Conservation (phyloP, 2,113 vertebrate genomes). For the Chrysochloris asiatica region DNA sequence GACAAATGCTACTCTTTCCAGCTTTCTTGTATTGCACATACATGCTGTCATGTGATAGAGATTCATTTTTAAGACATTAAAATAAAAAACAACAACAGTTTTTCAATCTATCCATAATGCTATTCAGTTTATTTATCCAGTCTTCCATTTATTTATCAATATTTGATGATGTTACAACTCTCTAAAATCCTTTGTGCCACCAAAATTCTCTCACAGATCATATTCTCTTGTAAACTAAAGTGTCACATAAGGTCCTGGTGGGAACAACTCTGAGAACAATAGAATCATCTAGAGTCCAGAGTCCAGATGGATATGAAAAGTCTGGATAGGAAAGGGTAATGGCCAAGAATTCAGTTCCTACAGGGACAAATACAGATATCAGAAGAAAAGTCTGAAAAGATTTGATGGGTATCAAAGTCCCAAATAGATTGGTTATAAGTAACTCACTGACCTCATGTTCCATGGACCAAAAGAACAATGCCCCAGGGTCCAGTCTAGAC, state of each 20-base stretch:
- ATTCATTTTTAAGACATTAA: background rate
- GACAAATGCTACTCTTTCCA: rapidly evolving
- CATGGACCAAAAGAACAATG: rapidly evolving
- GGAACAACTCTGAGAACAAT: rapidly evolving
- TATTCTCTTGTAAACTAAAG: too few relatives aligned
- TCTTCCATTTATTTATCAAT: rapidly evolving
- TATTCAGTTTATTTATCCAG: rapidly evolving
- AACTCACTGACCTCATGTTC: rapidly evolving
- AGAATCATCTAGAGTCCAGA: rapidly evolving
- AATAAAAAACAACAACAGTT: background rate
- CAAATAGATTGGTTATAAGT: rapidly evolving
- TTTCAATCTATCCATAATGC: rapidly evolving
- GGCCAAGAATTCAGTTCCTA: background rate
- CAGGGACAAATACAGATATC: rapidly evolving
- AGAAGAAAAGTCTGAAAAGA: background rate
- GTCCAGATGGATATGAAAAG: background rate
- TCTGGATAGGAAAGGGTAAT: background rate
- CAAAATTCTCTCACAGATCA: rapidly evolving
- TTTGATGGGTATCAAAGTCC: background rate
- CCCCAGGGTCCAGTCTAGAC: too few relatives aligned
- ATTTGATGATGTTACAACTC: background rate
- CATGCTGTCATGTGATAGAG: rapidly evolving
- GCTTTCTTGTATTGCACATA: rapidly evolving
- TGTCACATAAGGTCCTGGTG: background rate
- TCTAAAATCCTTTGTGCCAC: background rate